Evolutionary conservation across 2,888 invertebrate species (phyloP), one percentile per base, ranked within the genome.

Genomic region (Chalcis sispes): DNA sequence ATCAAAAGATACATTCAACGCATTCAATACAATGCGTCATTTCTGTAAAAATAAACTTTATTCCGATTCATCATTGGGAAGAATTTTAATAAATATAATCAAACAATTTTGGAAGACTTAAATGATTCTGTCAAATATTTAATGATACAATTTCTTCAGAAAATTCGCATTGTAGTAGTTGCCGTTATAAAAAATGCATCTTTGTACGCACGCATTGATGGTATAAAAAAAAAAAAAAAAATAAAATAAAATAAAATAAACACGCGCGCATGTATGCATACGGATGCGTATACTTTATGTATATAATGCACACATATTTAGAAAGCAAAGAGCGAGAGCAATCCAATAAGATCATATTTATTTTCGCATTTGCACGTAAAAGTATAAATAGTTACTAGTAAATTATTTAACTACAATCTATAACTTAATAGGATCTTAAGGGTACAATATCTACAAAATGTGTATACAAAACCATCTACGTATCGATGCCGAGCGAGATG

Each of bases 391-490:
- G 77, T 73, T 83, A 83, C 66, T 79, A 81, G 79, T 80, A 80
- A 81, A 69, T 71, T 70, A 70, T 62, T 67, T 27, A 81, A 81
- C 81, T 81, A 82, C 79, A 72, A 72, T 79, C 76, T 83, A 85
- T 82, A 83, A 82, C 81, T 83, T 83, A 84, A 82, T 81, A 84
- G 77, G 82, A 82, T 82, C 75, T 80, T 83, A 83, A 79, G 72
- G 79, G 76, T 81, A 81, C 82, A 81, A 79, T 86, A 86, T 86
- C 84, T 85, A 87, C 86, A 86, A 81, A 84, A 84, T 82, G 74
- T 81, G 81, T 82, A 81, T 83, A 84, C 81, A 79, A 77, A 77
- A 71, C 61, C 64, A 71, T 61, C 76, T 79, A 77, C 81, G 77
- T 73, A 80, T 73, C 79, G 77, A 71, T 80, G 20, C 76, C 78